These are phyloP conservation scores for Thymelicus acteon DNA, from an alignment of 2,888 invertebrate genomes.

Conservation along the genomic window DNA sequence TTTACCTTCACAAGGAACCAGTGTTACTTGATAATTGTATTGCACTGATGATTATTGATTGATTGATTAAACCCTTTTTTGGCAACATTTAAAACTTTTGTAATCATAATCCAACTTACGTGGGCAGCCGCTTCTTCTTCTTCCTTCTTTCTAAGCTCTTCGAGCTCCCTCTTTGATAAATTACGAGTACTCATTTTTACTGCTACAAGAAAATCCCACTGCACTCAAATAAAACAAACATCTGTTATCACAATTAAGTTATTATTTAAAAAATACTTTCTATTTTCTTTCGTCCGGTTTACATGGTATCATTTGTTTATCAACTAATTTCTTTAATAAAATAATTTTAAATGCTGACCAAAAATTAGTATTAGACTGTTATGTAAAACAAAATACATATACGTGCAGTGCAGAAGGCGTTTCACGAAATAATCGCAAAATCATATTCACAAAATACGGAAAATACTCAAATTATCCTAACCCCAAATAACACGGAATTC, in stretches of 20 bases:
- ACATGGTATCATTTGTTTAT: neutral
- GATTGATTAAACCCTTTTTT: too few species aligned
- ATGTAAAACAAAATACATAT: too few species aligned
- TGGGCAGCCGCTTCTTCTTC: constrained; percentile 96
- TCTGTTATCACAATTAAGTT: neutral
- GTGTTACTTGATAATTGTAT: too few species aligned
- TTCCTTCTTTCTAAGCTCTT: constrained; percentile 94
- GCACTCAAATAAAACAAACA: neutral
- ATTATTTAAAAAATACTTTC: too few species aligned
- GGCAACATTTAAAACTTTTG: too few species aligned
- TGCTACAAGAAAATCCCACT: neutral
- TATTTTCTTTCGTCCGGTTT: neutral
- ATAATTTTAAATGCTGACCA: neutral
- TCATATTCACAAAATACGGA: neutral
- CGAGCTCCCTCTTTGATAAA: constrained; percentile 92
- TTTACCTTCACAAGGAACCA: neutral
- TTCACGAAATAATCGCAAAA: constrained; percentile 3
- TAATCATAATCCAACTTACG: constrained; percentile 76
- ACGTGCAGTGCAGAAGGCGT: neutral
- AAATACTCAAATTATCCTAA: neutral
- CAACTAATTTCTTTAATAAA: neutral
- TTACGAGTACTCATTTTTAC: constrained; percentile 82
- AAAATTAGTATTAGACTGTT: neutral
- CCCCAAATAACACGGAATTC: neutral
- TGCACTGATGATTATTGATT: too few species aligned